Evolutionary conservation across 1,140 invertebrate species (phyloP).

Genomic region (Apis florea): DNA sequence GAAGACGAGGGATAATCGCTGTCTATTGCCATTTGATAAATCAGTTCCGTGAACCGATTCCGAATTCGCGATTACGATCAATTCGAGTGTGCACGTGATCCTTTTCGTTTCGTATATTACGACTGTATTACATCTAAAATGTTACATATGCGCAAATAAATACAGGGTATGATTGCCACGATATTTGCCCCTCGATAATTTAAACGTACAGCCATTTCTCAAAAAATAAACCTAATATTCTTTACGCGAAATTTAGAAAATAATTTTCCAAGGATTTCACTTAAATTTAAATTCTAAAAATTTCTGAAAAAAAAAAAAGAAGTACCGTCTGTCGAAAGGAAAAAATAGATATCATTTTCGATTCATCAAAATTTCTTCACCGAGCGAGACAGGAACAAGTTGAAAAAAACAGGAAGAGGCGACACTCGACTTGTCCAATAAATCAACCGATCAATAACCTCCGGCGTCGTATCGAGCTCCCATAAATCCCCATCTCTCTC

Average conservation of each 20-base stretch:
- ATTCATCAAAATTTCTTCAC: conserved; percentile 2
- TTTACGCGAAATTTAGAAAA: too few species aligned
- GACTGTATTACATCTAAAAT: not conserved
- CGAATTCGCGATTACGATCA: conserved; percentile 41
- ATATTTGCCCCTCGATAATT: too few species aligned
- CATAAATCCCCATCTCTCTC: conserved; percentile 16
- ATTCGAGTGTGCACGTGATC: conserved; percentile 39
- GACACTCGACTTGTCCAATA: not conserved
- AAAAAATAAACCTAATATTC: too few species aligned
- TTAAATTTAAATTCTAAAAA: not conserved
- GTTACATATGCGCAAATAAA: too few species aligned
- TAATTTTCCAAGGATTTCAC: too few species aligned
- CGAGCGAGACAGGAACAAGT: conserved; percentile 2
- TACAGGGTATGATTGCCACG: too few species aligned
- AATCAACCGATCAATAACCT: conserved; percentile 36
- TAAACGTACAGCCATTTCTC: too few species aligned
- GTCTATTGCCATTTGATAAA: conserved; percentile 49
- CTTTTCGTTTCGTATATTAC: conserved; percentile 18
- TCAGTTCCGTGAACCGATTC: conserved; percentile 52
- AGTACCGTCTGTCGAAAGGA: not conserved
- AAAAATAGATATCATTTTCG: not conserved
- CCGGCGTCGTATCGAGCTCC: not conserved
- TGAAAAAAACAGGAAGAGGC: not conserved
- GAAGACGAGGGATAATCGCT: conserved; percentile 36
- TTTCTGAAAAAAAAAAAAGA: not conserved